Evolutionary conservation across 2,797 vertebrate species (phyloP), one percentile per base, ranked within the genome.

Genomic region (Neosilurus mollespiculum): DNA sequence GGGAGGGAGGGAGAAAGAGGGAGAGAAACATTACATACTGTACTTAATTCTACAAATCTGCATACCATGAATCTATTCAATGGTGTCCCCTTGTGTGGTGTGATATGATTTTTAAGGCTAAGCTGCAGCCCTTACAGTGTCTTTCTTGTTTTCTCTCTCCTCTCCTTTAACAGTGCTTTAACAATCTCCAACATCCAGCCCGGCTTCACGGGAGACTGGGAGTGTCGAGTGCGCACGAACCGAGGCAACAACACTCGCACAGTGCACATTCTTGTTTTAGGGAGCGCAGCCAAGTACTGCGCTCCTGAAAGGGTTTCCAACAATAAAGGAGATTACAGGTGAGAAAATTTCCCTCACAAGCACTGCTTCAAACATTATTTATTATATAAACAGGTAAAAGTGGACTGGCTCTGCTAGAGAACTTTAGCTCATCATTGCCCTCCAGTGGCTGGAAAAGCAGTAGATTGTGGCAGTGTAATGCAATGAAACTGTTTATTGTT

Each of bases 271-370:
- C 95, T 98, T 82, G 98, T 99, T 7, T 88, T 99, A 87, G 96
- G 99, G 90, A 98, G 96, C 86, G 97, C 97, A 14, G 97, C 97
- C 0, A 96, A 97, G 83, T 99, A 98, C 88, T 99, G 98, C 15
- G 92, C 93, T 3, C 94, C 96, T 0, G 98, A 99, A 85, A 95
- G 96, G 0, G 91, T 98, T 83, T 94, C 96, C 30, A 99, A 99
- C 93, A 99, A 99, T 91, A 99, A 97, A 91, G 98, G 98, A 0
- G 98, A 99, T 83, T 99, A 98, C 94, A 96, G 96, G 98, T 99
- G 77, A 87, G 95, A 54, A 30, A 11, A 12, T 15, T 76, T 14
- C 18, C 54, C 4, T 6, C 26, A 58, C 8, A 18, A n/a, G 22
- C 12, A 61, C 20, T 3, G 20, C 20, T 43, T 61, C 10, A 43